Evolutionary conservation across 1,140 invertebrate genomes (phyloP).

Genomic region (Helicoverpa armigera): DNA sequence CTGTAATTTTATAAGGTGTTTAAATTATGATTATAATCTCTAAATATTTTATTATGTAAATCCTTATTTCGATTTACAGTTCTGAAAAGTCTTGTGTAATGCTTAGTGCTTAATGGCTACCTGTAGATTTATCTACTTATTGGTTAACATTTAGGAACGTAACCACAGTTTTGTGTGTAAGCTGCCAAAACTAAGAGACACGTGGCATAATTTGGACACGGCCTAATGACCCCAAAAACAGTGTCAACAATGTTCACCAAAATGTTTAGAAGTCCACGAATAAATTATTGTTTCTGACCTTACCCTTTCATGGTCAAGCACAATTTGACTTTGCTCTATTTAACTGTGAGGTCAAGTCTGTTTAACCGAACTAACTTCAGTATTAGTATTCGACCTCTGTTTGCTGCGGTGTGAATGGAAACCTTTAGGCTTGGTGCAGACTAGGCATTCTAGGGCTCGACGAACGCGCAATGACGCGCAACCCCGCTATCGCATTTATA

Average conservation of each 20-base stretch:
- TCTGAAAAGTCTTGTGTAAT: too few relatives aligned
- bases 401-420: not conserved
- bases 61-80: too few relatives aligned
- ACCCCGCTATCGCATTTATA: too few relatives aligned
- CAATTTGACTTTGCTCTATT: conserved; percentile 12
- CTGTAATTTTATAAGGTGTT: too few relatives aligned
- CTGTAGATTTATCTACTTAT: too few relatives aligned
- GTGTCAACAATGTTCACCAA: conserved; percentile 5
- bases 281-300: conserved; percentile 12
- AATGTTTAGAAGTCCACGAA: not conserved
- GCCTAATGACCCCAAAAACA: not conserved
- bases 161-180: too few relatives aligned
- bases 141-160: too few relatives aligned
- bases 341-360: not conserved
- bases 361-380: not conserved
- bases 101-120: too few relatives aligned
- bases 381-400: not conserved
- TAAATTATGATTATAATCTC: too few relatives aligned
- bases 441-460: too few relatives aligned
- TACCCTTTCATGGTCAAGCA: conserved; percentile 6
- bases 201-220: not conserved
- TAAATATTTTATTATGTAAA: too few relatives aligned
- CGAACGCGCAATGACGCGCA: too few relatives aligned
- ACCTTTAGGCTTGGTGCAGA: not conserved
- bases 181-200: not conserved